Conservation (phyloP, 2,113 vertebrate species). For the Trogon melanurus region DNA sequence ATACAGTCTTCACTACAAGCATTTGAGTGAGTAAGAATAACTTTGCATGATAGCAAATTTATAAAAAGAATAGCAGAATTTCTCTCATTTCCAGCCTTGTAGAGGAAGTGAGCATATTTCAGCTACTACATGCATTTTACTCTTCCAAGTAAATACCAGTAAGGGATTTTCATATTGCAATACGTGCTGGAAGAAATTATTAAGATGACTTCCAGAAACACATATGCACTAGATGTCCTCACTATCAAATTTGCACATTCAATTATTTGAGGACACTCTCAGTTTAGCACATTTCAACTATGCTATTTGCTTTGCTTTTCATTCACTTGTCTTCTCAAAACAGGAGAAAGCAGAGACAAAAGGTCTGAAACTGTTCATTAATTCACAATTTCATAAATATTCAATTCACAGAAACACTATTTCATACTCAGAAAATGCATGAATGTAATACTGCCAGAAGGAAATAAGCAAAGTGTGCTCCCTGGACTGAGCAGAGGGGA, state of each 20-base stretch:
- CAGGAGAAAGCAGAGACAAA: neutral
- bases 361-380: neutral
- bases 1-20: neutral
- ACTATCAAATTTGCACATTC: neutral
- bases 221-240: neutral
- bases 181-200: neutral
- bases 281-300: neutral
- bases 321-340: neutral
- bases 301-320: neutral
- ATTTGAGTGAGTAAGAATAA: constrained; percentile 17
- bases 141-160: neutral
- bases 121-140: neutral
- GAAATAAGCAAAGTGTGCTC: neutral
- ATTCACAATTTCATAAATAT: neutral
- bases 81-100: neutral
- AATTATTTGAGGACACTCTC: neutral
- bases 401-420: neutral
- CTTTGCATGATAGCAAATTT: neutral
- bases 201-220: neutral
- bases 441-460: neutral
- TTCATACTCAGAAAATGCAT: neutral
- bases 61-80: neutral
- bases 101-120: constrained; percentile 33
- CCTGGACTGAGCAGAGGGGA: neutral
- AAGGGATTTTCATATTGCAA: neutral